These are phyloP conservation scores for Electrophaes corylata DNA, from an alignment of 2,888 invertebrate genomes.

Conservation along the genomic window DNA sequence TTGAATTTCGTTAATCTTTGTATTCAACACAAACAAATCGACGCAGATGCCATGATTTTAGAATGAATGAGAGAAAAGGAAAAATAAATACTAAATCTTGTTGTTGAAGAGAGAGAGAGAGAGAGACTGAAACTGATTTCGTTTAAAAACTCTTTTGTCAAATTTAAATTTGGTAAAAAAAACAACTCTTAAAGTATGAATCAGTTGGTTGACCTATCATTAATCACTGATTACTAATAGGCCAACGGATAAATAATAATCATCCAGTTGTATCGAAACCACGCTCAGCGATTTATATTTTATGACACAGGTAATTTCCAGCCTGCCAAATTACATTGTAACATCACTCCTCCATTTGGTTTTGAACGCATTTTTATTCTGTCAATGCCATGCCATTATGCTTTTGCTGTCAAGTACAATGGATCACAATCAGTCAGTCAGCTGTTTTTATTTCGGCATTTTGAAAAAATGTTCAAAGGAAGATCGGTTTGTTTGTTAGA, in stretches of 20 bases:
- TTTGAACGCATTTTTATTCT: slow-evolving; percentile 3
- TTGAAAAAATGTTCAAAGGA: slow-evolving; percentile 43
- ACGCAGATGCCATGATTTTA: slow-evolving; percentile 62
- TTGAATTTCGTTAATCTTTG: slow-evolving; percentile 51
- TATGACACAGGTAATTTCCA: too few relatives aligned
- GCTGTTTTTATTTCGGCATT: slow-evolving; percentile 7
- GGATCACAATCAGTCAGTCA: background rate
- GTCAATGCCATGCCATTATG: background rate
- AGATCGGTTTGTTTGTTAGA: slow-evolving; percentile 61
- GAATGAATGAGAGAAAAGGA: slow-evolving; percentile 41
- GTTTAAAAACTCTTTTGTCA: slow-evolving; percentile 34
- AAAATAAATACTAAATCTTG: background rate
- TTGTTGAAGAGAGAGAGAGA: slow-evolving; percentile 22
- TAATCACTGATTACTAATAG: too few relatives aligned
- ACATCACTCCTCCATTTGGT: too few relatives aligned
- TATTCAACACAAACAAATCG: slow-evolving; percentile 81
- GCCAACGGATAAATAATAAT: too few relatives aligned
- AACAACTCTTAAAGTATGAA: too few relatives aligned
- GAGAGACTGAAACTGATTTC: slow-evolving; percentile 28
- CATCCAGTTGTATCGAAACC: too few relatives aligned
- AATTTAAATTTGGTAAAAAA: too few relatives aligned
- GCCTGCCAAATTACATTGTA: too few relatives aligned
- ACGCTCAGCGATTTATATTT: too few relatives aligned
- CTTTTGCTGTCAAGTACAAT: too few relatives aligned
- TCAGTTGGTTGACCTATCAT: too few relatives aligned